Evolutionary conservation across 2,113 vertebrate genomes (phyloP), one percentile per base, ranked within the genome.

Genomic region (Bothrops jararaca): DNA sequence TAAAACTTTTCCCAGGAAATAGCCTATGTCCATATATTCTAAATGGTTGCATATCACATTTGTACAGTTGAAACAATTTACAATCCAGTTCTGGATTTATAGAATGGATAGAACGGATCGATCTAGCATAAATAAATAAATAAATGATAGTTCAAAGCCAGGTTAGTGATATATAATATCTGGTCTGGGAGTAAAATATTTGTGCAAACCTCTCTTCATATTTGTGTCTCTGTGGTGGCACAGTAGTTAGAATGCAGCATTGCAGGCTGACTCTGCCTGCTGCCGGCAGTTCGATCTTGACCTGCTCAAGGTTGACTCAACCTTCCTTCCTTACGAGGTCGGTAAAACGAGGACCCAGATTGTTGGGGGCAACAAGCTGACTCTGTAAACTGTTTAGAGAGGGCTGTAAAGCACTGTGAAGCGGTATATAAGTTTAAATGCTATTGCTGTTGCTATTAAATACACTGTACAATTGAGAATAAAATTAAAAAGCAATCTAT

Each of bases 91-190:
- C 54, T 58, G 3, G 56, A 58, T 58, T 42, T 5, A 26, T 18
- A 64, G 58, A 26, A 60, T 20, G 45, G 42, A 20, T 18, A 64
- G 58, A 26, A 60, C 9, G 18, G 42, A 20, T 64, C 50, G 42
- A 92, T 92, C 92, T 87, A 89, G 88, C 89, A 53, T 94, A 94
- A 93, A 94, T 54, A 12, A 93, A 94, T 54, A 12, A 90, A 42
- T 74, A 93, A 74, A 26, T 88, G 57, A 89, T 89, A 42, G 34
- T 34, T 69, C n/a, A 69, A 69, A 69, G 13, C 54, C 64, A 69
- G 29, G n/a, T 42, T 89, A 54, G 24, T 88, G 50, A 54, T 60
- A 34, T 69, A 23, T 26, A 69, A 69, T 42, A 53, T 39, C 52
- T 54, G 34, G 88, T n/a, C 26, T 69, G 29, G 45, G 13, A 24